These are phyloP conservation scores for Pissodes strobi DNA, from an alignment of 1,140 invertebrate genomes.

Conservation along the genomic window DNA sequence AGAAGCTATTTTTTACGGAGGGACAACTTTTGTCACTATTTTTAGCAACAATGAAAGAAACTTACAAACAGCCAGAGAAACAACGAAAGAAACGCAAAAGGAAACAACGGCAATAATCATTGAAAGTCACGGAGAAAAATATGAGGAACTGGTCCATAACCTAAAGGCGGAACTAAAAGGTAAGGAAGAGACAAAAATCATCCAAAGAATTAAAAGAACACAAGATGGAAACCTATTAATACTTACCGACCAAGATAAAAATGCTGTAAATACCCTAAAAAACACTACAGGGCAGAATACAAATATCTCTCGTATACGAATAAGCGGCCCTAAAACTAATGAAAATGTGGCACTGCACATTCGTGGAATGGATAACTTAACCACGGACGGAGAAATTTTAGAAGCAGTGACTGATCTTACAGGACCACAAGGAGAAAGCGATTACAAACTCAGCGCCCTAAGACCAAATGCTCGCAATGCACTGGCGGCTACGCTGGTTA, in stretches of 20 bases:
- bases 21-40: background rate
- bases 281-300: background rate
- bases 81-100: background rate
- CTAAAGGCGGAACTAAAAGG: background rate
- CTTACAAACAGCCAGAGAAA: background rate
- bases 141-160: background rate
- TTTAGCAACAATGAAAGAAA: background rate
- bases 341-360: background rate
- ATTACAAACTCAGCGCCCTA: too few species aligned
- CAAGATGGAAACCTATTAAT: background rate
- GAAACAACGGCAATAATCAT: background rate
- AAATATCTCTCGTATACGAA: background rate
- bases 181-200: background rate
- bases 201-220: background rate
- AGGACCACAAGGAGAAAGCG: background rate
- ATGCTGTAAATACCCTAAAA: background rate
- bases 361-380: background rate
- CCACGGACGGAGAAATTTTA: background rate
- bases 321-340: background rate
- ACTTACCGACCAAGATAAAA: background rate
- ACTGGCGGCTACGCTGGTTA: too few species aligned
- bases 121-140: background rate
- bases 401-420: background rate
- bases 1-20: background rate
- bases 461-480: too few species aligned